Evolutionary conservation across 2,888 invertebrate species (phyloP), one percentile per base, ranked within the genome.

Genomic region (Calameuta filiformis): DNA sequence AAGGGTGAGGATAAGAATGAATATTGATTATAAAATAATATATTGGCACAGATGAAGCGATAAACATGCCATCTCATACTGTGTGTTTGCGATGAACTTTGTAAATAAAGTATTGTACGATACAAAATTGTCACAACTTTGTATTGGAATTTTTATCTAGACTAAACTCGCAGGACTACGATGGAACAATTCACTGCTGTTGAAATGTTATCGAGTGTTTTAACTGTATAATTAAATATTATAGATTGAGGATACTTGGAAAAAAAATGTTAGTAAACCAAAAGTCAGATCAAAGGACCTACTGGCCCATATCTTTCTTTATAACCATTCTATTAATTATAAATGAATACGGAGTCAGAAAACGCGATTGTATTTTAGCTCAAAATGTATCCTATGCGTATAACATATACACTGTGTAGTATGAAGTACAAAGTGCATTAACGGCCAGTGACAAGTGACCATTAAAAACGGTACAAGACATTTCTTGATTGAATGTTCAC

Each of bases 21-120:
- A 23, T 71, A 71, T 30, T 15, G 71, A 71, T 71, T 71, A 56
- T 56, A 23, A 23, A 56, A 56, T 56, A 56, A 56, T 56, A 56
- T 23, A 56, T 56, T 56, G 56, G 9, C 3, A 23, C 34, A 15
- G 71, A 71, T 23, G 31, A 34, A 31, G 23, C 71, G 15, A 34
- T 34, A 71, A 31, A 34, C 31, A 33, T 34, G 71, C 71, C 71
- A 15, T 30, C 31, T 71, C 33, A 3, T 71, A 71, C 71, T 31
- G 12, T 31, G 71, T 31, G 71, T 71, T 71, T 71, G 71, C 71
- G 71, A 71, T 34, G 71, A 71, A 33, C 71, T 71, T 71, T 71
- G 71, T 71, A 71, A 71, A 71, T 71, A 71, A 71, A 71, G 31
- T 71, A 71, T 71, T 71, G 71, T 71, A 33, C 71, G 34, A 71